Conservation (phyloP, 2,113 vertebrate species). For the Otocyon megalotis region DNA sequence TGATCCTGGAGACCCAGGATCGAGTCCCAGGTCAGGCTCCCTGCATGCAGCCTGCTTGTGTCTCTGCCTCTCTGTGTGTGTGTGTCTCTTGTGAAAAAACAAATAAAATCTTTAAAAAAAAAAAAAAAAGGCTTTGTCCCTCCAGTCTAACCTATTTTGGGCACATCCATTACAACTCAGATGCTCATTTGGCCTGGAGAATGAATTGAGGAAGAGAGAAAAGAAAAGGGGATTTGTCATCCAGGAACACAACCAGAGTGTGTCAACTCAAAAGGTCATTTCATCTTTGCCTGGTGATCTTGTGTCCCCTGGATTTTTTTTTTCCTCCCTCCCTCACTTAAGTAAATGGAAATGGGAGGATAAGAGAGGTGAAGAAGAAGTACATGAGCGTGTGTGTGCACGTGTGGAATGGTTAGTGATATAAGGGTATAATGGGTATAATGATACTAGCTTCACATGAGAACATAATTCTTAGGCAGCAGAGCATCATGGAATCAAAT, state of each 20-base stretch:
- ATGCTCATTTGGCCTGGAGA: neutral
- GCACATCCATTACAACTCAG: neutral
- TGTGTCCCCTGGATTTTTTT: neutral
- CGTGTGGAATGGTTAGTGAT: neutral
- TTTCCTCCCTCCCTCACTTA: neutral
- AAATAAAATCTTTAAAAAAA: no score
- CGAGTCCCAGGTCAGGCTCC: no score
- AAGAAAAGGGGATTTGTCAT: neutral
- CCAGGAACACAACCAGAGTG: neutral
- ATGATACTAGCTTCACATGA: neutral
- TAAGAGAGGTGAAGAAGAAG: neutral
- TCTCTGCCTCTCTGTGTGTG: no score
- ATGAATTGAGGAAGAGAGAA: neutral
- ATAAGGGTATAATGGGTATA: neutral
- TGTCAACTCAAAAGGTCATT: neutral
- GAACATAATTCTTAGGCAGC: neutral
- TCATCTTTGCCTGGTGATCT: neutral
- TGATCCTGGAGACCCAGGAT: no score
- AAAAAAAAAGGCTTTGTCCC: neutral
- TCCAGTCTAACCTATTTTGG: neutral
- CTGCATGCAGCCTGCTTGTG: no score
- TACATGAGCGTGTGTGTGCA: rapidly evolving
- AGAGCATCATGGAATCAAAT: neutral
- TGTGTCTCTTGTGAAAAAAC: no score
- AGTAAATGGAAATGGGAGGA: neutral